Evolutionary conservation across 92 coral and sea anemone genomes (phyloP).

Genomic region (Palythoa caribaeorum): DNA sequence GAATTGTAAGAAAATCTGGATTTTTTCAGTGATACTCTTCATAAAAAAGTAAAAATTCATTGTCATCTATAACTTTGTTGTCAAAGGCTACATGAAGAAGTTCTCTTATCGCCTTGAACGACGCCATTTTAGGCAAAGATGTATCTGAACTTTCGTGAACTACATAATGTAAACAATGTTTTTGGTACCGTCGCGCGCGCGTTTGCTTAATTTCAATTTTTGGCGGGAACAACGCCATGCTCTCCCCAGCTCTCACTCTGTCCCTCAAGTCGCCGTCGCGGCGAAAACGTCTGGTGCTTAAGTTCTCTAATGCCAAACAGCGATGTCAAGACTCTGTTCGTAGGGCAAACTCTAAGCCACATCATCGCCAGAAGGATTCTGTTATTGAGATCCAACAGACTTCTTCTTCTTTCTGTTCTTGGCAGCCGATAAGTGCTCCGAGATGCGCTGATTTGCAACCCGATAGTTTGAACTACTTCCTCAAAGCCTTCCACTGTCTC

Average conservation of each 20-base stretch:
- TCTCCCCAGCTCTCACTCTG: slow-evolving; percentile 20
- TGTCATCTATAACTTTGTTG: slow-evolving; percentile 17
- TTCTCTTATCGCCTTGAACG: slow-evolving; percentile 28
- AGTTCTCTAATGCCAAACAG: not conserved
- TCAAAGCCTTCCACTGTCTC: too few relatives aligned
- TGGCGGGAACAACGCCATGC: slow-evolving; percentile 28
- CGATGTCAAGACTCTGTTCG: too few relatives aligned
- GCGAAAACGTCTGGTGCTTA: slow-evolving; percentile 40
- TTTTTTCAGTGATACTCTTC: slow-evolving; percentile 26
- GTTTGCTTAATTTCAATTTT: slow-evolving; percentile 22
- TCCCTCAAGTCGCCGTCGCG: slow-evolving; percentile 33
- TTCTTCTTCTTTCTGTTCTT: too few relatives aligned
- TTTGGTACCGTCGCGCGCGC: slow-evolving; percentile 28
- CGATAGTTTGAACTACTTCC: too few relatives aligned
- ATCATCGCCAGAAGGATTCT: too few relatives aligned
- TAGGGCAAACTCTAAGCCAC: too few relatives aligned
- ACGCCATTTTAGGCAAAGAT: slow-evolving; percentile 40
- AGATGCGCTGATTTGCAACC: too few relatives aligned
- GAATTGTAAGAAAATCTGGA: slow-evolving; percentile 17
- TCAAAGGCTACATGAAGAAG: slow-evolving; percentile 11
- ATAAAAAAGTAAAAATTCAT: slow-evolving; percentile 35
- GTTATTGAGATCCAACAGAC: too few relatives aligned
- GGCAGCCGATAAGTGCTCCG: too few relatives aligned
- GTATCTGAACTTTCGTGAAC: slow-evolving; percentile 32
- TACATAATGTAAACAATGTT: slow-evolving; percentile 33